Conservation (phyloP, 2,888 invertebrate genomes). For the Leucophora obtusa region DNA sequence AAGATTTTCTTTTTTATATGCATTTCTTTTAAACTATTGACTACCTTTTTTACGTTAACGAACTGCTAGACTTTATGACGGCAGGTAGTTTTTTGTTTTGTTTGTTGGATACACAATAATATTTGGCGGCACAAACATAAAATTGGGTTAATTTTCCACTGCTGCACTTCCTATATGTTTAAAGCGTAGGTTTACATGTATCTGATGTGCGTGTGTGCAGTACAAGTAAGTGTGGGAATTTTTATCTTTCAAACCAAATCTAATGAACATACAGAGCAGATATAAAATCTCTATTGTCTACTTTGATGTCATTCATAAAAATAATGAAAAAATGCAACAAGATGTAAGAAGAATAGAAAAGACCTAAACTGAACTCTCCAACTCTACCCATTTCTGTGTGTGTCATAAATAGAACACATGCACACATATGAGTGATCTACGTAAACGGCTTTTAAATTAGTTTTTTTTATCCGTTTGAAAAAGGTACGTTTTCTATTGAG, state of each 20-base stretch:
- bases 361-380: background rate
- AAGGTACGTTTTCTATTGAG: background rate
- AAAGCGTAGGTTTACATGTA: conserved; percentile 23
- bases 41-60: background rate
- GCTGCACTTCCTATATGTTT: conserved; percentile 45
- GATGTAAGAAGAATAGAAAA: conserved; percentile 18
- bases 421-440: background rate
- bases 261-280: conserved; percentile 40
- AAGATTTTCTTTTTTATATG: conserved; percentile 44
- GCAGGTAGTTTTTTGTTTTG: conserved; percentile 48
- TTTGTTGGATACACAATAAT: conserved; percentile 33
- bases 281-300: conserved; percentile 51
- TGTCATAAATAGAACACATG: conserved; percentile 11
- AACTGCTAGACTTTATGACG: conserved; percentile 54
- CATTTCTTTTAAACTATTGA: conserved; percentile 9
- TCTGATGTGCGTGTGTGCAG: background rate
- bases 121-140: conserved; percentile 49
- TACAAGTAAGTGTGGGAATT: conserved; percentile 57
- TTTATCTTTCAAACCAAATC: conserved; percentile 50
- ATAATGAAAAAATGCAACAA: conserved; percentile 23
- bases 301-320: conserved; percentile 54
- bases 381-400: background rate
- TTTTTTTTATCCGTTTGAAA: background rate
- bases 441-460: conserved; percentile 46
- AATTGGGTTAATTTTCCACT: conserved; percentile 62